Base-by-base conservation (phyloP, 35 echinoderm and acorn worm genomes). In the Strongylocentrotus purpuratus region DNA sequence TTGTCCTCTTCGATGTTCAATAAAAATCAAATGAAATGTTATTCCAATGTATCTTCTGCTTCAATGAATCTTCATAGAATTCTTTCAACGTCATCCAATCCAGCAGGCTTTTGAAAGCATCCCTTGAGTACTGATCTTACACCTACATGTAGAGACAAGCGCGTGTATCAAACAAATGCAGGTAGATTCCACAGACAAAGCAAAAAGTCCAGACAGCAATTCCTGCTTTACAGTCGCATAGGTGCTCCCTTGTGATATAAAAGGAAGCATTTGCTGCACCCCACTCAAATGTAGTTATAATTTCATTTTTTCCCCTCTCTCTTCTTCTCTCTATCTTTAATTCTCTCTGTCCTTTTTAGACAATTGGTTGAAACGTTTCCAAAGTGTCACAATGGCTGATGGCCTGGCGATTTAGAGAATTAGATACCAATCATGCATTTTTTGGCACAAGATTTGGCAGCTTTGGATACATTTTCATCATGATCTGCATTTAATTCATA, bases 351-450 rank as follows among this genome's bases (percentile, higher is more conserved):
- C 65, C 65, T 28, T 78, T 78, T 78, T 78, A 9, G 65, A 78
- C 65, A 78, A 78, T 78, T 78, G 65, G 65, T 78, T 78, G 65
- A 78, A 78, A 78, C 25, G 22, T n/a, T 78, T 78, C 65, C 65
- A 78, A 41, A 78, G 65, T 25, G 28, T 7, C 65, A 78, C 65
- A 78, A 78, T 78, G 65, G 65, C 65, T n/a, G 5, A 28, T n/a
- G 20, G 65, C 65, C 65, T 78, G 65, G 25, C 5, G 65, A 78
- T 28, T 78, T 28, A 78, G 65, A 78, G 65, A 78, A 78, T 78
- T n/a, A 78, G 7, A 78, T 78, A 28, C 22, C 25, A 78, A 78
- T 78, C 7, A 78, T n/a, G 11, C 52, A 59, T n/a, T 28, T 70
- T 78, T 28, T 22, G 65, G 65, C 65, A 78, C 20, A 78, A 28